These are phyloP conservation scores for Amblyjoppa proteus DNA, from an alignment of 2,888 invertebrate genomes.

Conservation along the genomic window DNA sequence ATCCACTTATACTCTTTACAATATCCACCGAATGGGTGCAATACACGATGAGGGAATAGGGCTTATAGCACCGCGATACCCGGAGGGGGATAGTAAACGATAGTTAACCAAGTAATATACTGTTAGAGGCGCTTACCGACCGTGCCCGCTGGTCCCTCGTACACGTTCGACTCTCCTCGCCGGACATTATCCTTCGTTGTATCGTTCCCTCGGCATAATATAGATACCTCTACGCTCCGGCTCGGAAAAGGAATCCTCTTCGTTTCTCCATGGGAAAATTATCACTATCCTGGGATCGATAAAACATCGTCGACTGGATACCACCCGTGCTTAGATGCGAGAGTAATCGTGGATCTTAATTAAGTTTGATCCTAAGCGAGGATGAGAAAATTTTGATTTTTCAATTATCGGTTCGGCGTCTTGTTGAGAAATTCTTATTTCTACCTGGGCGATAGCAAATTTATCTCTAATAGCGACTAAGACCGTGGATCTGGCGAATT, in stretches of 20 bases:
- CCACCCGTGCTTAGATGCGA: neutral
- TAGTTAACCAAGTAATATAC: constrained; percentile 70
- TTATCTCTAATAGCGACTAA: neutral
- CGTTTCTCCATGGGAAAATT: constrained; percentile 44
- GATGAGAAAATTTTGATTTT: neutral
- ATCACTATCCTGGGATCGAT: constrained; percentile 56
- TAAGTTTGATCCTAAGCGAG: neutral
- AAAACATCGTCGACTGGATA: constrained; percentile 56
- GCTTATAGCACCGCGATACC: constrained; percentile 59
- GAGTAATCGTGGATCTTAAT: neutral
- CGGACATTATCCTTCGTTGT: constrained; percentile 66
- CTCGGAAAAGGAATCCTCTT: constrained; percentile 1
- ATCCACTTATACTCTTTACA: constrained; percentile 26
- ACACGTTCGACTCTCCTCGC: constrained; percentile 63
- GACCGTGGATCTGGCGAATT: too few species aligned
- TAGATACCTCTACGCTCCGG: constrained; percentile 23
- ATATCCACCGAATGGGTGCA: constrained; percentile 47
- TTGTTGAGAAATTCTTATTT: neutral
- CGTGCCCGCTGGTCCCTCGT: constrained; percentile 36
- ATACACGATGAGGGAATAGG: constrained; percentile 51
- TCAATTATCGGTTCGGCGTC: neutral
- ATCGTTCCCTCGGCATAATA: constrained; percentile 48
- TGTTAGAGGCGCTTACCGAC: constrained; percentile 69
- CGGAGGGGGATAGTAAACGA: constrained; percentile 68
- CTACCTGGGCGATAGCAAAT: neutral